Base-by-base conservation (phyloP, 2,888 invertebrate genomes). In the Cetonia aurata region DNA sequence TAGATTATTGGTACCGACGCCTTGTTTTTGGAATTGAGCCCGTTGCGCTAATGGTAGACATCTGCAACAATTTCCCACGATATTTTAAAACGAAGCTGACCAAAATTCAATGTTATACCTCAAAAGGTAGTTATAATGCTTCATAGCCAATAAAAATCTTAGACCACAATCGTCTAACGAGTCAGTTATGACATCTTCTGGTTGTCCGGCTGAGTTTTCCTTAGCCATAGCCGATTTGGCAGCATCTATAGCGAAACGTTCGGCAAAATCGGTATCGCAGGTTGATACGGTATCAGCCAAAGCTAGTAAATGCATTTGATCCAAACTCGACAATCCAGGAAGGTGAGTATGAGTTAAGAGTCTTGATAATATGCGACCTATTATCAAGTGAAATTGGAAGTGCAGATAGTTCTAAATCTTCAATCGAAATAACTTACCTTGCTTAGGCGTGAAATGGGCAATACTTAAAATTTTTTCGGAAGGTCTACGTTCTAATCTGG, bases 281-380 rank as follows among this genome's bases (percentile, higher is more conserved):
- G 96, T 96, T 0, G 96, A 94, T 0, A 99, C 97, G 0, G 99
- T 99, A 80, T 99, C 99, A 10, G 99, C 99, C 72, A 99, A 85
- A 0, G 99, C 99, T n/a, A 99, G 85, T 72, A 99, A 88, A 85
- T 99, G 99, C 99, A 99, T 99, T 85, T 99, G 99, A 85, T 99
- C 99, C 67, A 99, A 88, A 76, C 97, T 97, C 3, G 96, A 96
- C 46, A 98, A 86, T 0, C 98, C 99, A 0, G 98, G 98, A 41
- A 97, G 85, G 84, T 96, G 96, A 0, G 95, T 96, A 84, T 99
- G 98, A 0, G 99, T 99, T 46, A 99, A 86, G 8, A 99, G 88
- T 1, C 96, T 91, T 0, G 96, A 96, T 9, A 98, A 85, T 10
- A 95, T 88, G 71, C 96, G 90, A 42, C 93, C 91, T 88, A 85